Evolutionary conservation across 2,888 invertebrate genomes (phyloP).

Genomic region (Acleris cristana): DNA sequence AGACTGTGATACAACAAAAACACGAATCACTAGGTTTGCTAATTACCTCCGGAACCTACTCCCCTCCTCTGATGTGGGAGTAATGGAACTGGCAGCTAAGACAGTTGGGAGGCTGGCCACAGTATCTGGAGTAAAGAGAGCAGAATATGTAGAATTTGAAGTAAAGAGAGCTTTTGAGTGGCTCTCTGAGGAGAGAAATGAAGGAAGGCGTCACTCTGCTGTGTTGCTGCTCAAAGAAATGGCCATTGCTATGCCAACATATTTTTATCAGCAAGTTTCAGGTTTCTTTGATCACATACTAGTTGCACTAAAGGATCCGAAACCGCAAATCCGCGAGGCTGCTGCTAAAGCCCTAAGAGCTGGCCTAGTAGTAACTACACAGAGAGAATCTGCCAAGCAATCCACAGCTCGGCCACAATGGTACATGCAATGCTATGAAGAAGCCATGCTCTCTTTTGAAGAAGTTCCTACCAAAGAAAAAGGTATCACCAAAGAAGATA

Average conservation of each 20-base stretch:
- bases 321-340: slow-evolving; percentile 94
- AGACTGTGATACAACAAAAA: slow-evolving; percentile 95
- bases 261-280: slow-evolving; percentile 97
- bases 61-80: slow-evolving; percentile 95
- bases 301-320: slow-evolving; percentile 95
- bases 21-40: slow-evolving; percentile 95
- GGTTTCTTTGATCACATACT: slow-evolving; percentile 97
- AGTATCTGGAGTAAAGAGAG: slow-evolving; percentile 95
- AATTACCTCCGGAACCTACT: slow-evolving; percentile 95
- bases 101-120: slow-evolving; percentile 97
- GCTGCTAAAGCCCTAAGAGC: slow-evolving; percentile 97
- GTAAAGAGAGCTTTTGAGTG: slow-evolving; percentile 98
- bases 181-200: slow-evolving; percentile 95
- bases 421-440: slow-evolving; percentile 97
- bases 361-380: slow-evolving; percentile 96
- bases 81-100: slow-evolving; percentile 98
- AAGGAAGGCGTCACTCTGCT: slow-evolving; percentile 95
- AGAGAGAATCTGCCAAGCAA: slow-evolving; percentile 97
- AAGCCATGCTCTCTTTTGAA: slow-evolving; percentile 92
- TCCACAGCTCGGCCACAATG: slow-evolving; percentile 94
- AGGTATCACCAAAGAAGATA: slow-evolving; percentile 93
- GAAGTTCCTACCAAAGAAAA: slow-evolving; percentile 87
- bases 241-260: slow-evolving; percentile 97
- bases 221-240: slow-evolving; percentile 96
- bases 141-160: slow-evolving; percentile 99